Conservation (phyloP, 2,113 vertebrate genomes). For the Anseranas semipalmata region DNA sequence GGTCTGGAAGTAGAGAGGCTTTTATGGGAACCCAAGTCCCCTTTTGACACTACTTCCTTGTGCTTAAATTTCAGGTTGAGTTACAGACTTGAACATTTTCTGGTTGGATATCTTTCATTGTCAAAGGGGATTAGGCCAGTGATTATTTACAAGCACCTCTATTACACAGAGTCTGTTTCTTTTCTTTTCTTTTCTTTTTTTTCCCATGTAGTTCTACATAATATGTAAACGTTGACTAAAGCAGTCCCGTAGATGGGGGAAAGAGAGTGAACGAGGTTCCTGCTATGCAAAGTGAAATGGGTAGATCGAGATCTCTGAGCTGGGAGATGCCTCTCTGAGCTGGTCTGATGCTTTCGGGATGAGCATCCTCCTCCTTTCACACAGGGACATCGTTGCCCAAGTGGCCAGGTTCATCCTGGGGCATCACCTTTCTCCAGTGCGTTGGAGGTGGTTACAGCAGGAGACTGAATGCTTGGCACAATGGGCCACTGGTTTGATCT, state of each 20-base stretch:
- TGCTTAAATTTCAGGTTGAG: conserved; percentile 65
- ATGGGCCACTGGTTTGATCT: neutral
- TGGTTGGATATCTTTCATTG: conserved; percentile 58
- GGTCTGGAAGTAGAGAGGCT: conserved; percentile 57
- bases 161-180: conserved; percentile 51
- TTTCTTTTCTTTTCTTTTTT: conserved; percentile 5
- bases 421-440: neutral
- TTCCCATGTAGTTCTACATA: neutral
- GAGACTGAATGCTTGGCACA: neutral
- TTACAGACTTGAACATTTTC: conserved; percentile 23
- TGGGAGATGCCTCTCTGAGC: neutral
- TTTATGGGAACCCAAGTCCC: conserved; percentile 67
- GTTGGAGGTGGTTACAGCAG: neutral
- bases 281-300: neutral
- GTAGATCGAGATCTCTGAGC: neutral
- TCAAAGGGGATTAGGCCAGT: conserved; percentile 68
- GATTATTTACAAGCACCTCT: conserved; percentile 71
- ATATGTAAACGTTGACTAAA: neutral
- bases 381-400: neutral
- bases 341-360: neutral
- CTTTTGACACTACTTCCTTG: conserved; percentile 71
- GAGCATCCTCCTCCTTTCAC: neutral
- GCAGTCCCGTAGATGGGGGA: neutral
- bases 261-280: neutral
- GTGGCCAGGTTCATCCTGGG: neutral